Evolutionary conservation across 2,113 vertebrate species (phyloP).

Genomic region (Hiodon tergisus): DNA sequence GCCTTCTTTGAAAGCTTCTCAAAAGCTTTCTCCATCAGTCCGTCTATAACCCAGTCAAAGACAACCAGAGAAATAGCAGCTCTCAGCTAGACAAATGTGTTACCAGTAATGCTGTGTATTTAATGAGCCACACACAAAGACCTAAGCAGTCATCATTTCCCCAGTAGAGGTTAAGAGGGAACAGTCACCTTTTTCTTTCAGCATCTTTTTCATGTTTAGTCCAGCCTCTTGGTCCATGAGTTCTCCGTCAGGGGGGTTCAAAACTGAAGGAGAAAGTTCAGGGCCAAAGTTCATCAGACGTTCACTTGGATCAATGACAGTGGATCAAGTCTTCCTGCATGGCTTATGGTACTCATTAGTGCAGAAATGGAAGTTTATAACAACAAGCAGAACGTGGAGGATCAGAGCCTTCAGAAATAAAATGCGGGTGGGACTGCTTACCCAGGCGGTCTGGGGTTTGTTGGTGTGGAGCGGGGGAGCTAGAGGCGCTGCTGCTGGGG

Average conservation of each 20-base stretch:
- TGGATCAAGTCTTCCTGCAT: not conserved
- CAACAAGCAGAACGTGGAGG: not conserved
- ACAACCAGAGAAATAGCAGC: no score
- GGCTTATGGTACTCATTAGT: not conserved
- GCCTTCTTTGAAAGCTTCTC: no score
- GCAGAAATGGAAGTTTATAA: not conserved
- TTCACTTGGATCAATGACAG: no score
- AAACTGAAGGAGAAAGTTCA: slow-evolving; percentile 39
- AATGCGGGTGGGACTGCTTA: slow-evolving; percentile 33
- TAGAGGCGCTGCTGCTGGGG: slow-evolving; percentile 84
- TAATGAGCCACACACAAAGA: not conserved
- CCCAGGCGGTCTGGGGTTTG: slow-evolving; percentile 75
- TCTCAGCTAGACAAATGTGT: no score
- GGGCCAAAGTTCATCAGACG: not conserved
- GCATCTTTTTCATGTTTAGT: slow-evolving; percentile 71
- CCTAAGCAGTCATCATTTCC: not conserved
- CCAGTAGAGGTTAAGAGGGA: not conserved
- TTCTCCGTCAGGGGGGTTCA: slow-evolving; percentile 67
- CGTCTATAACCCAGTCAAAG: no score
- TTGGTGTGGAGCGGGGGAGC: slow-evolving; percentile 71
- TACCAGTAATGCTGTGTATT: no score
- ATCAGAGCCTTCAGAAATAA: not conserved
- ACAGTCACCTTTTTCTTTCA: slow-evolving; percentile 70
- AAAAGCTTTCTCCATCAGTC: no score
- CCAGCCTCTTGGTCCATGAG: slow-evolving; percentile 68